Conservation (phyloP, 2,113 vertebrate genomes). For the cat (Felis catus) region DNA sequence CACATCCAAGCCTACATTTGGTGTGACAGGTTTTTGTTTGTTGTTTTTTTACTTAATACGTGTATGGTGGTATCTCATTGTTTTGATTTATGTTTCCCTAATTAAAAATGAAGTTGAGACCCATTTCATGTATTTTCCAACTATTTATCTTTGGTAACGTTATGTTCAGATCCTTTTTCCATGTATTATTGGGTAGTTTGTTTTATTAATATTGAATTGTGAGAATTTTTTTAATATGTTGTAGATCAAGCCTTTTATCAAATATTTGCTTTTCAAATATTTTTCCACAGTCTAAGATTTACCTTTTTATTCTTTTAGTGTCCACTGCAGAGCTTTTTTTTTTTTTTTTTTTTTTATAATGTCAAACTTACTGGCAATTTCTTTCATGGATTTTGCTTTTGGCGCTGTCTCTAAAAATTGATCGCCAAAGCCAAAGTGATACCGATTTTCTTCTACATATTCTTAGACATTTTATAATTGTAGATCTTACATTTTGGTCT, state of each 20-base stretch:
- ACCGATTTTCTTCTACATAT: background rate
- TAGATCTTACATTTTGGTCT: background rate
- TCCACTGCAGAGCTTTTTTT: background rate
- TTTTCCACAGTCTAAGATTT: background rate
- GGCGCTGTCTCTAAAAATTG: background rate
- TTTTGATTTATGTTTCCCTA: background rate
- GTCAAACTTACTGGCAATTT: background rate
- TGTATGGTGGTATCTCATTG: background rate
- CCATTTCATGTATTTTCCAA: background rate
- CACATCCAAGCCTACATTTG: background rate
- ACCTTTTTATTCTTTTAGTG: background rate
- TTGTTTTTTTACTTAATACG: background rate
- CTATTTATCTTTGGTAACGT: background rate
- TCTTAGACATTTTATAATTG: background rate
- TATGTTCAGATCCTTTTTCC: background rate
- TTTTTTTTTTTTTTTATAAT: background rate
- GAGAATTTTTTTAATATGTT: background rate
- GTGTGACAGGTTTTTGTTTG: background rate
- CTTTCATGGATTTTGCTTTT: background rate
- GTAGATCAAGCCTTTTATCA: background rate
- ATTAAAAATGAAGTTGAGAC: background rate
- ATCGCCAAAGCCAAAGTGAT: background rate
- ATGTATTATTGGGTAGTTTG: background rate
- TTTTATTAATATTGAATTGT: background rate
- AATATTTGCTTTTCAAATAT: background rate